A percentile compares a stretch with the other conserved stretches of the same genome.
Conservation (phyloP, 2,888 invertebrate genomes). For the Adelphocoris suturalis region DNA sequence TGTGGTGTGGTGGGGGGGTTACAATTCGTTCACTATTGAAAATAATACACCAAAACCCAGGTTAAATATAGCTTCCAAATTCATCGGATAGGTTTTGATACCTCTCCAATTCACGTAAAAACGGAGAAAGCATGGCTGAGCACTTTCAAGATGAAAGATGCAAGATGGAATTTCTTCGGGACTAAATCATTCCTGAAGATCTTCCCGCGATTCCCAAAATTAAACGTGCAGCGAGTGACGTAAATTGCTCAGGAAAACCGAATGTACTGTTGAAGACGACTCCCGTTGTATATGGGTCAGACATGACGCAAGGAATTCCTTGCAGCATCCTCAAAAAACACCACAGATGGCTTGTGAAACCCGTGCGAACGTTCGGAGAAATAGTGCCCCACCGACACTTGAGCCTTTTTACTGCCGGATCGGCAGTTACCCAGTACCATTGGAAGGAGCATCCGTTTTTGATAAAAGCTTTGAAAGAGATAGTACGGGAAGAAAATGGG, state of each 20-base stretch:
- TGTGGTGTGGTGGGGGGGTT: no score
- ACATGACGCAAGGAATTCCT: conserved; percentile 14
- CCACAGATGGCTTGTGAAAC: conserved; percentile 30
- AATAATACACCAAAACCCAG: no score
- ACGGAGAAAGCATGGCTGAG: background rate
- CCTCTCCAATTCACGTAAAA: background rate
- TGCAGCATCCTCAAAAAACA: conserved; percentile 25
- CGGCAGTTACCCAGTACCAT: conserved; percentile 6
- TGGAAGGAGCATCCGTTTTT: background rate
- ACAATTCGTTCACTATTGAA: no score
- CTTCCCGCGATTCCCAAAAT: background rate
- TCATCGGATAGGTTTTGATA: no score
- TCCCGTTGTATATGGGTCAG: conserved; percentile 19
- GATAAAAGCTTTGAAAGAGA: conserved; percentile 39
- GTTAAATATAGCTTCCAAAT: no score
- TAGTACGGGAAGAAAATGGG: background rate
- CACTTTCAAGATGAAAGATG: background rate
- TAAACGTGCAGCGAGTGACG: background rate
- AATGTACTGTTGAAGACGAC: background rate
- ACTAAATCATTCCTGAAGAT: background rate
- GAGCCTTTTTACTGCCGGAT: conserved; percentile 23
- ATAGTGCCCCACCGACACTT: conserved; percentile 21
- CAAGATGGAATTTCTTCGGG: background rate
- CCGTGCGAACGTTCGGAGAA: conserved; percentile 25
- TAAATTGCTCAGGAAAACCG: background rate